These are phyloP conservation scores for Sarcophaga variegata DNA, from an alignment of 2,888 invertebrate species.

Conservation along the genomic window DNA sequence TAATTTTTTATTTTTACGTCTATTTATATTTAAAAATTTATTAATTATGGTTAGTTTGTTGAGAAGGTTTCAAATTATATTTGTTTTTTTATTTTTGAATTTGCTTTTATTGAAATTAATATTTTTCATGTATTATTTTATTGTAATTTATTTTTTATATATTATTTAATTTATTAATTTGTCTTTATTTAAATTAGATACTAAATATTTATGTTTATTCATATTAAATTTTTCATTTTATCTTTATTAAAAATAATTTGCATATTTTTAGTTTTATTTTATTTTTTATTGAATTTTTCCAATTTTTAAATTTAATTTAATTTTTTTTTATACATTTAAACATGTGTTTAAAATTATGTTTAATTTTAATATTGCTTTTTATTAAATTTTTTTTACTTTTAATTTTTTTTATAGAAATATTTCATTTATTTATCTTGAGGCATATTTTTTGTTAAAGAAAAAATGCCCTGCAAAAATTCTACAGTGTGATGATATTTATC, in stretches of 20 bases:
- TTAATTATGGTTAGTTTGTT: too few species aligned
- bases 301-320: background rate
- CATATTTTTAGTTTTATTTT: background rate
- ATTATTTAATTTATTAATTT: too few species aligned
- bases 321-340: background rate
- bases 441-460: slow-evolving; percentile 6
- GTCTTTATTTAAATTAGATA: background rate
- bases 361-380: background rate
- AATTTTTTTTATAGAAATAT: background rate
- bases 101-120: too few species aligned
- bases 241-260: too few species aligned
- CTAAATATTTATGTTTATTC: background rate
- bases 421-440: too few species aligned
- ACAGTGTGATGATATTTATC: too few species aligned
- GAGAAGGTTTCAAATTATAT: too few species aligned
- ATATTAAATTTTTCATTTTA: background rate
- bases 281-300: background rate
- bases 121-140: too few species aligned
- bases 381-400: background rate
- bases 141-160: too few species aligned
- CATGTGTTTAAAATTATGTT: background rate
- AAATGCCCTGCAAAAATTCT: slow-evolving; percentile 8
- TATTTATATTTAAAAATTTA: too few species aligned
- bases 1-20: background rate
- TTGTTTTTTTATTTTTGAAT: too few species aligned